A percentile compares a stretch with the other conserved stretches of the same genome.
phyloP scores from a whole-genome alignment of 2,113 vertebrate genomes.

The Tragelaphus buxtoni region DNA sequence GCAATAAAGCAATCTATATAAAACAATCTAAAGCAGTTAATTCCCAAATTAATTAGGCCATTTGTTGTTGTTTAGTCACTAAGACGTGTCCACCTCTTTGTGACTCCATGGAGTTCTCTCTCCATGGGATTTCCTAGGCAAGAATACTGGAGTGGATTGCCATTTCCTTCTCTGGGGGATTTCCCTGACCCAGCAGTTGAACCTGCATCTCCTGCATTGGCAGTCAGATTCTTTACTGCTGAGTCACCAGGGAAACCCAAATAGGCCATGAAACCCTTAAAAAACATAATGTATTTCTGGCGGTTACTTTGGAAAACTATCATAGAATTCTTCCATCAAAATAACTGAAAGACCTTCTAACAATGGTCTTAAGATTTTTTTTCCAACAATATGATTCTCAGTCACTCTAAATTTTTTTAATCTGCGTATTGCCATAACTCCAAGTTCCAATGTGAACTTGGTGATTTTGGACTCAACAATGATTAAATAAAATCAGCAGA shows the following conservation, averaged over 20 bases:
- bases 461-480: neutral
- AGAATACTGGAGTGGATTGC: neutral
- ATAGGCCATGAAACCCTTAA: neutral
- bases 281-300: neutral
- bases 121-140: neutral
- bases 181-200: neutral
- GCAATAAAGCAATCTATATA: neutral
- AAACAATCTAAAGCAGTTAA: neutral
- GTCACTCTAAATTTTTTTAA: neutral
- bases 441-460: neutral
- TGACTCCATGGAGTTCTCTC: neutral
- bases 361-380: neutral
- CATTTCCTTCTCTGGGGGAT: neutral
- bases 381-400: neutral
- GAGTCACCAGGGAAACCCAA: neutral
- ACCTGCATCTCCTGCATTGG: neutral
- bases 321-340: neutral
- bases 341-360: neutral
- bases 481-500: neutral
- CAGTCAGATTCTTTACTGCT: neutral
- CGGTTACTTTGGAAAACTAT: neutral
- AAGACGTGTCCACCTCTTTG: neutral
- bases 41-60: neutral
- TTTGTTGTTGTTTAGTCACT: neutral
- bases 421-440: neutral